Evolutionary conservation across 2,113 vertebrate genomes (phyloP).

Genomic region (Phalacrocorax aristotelis): DNA sequence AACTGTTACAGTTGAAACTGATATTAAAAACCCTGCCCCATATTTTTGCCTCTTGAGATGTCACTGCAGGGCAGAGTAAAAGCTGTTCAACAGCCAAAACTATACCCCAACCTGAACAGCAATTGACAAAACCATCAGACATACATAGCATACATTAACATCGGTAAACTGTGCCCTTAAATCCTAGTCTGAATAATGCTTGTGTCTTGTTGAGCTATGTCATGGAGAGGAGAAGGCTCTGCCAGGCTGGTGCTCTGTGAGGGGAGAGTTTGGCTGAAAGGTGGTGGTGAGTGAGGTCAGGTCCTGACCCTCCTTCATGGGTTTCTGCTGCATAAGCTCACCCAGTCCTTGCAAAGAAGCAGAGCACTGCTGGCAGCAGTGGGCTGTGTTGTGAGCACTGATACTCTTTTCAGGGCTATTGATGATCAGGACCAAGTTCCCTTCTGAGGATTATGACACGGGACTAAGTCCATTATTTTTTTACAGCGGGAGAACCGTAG

Average conservation of each 20-base stretch:
- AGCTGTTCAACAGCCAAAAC: background rate
- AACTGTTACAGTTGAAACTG: background rate
- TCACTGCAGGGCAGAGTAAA: background rate
- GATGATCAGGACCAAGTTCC: background rate
- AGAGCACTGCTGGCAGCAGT: accelerated
- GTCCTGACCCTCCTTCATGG: background rate
- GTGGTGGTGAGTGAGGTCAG: background rate
- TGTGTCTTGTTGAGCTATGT: background rate
- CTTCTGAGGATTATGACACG: background rate
- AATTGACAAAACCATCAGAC: background rate
- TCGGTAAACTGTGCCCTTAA: background rate
- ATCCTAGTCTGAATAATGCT: background rate
- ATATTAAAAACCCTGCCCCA: background rate
- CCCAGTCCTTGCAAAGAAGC: background rate
- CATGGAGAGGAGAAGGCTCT: background rate
- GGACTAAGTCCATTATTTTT: background rate
- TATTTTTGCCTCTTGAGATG: background rate
- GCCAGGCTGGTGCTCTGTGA: background rate
- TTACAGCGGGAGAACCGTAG: background rate
- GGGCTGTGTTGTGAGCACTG: accelerated
- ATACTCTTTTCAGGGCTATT: background rate
- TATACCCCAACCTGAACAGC: background rate
- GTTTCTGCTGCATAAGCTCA: background rate
- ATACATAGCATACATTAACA: background rate
- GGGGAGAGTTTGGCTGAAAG: background rate